Base-by-base conservation (phyloP, 2,888 invertebrate species). In the Crematogaster levior region DNA sequence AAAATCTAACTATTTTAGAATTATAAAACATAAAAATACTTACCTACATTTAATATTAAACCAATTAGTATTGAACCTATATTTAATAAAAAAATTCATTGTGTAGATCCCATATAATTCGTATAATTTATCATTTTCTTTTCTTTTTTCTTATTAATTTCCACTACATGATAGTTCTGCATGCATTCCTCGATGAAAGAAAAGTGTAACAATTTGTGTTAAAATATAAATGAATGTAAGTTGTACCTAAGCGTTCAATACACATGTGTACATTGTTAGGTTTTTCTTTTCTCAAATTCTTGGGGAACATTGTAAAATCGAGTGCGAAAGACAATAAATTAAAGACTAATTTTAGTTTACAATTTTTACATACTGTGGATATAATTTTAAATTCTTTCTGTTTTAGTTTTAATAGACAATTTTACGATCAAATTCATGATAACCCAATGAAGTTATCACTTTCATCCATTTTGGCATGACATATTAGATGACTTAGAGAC, bases 151-250 rank as follows among this genome's bases (percentile, higher is more conserved):
- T 65, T 3, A 6, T n/a, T n/a, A 65, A 65, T 65, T 65, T 65
- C 18, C 27, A 4, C 24, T 24, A 65, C 18, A 6, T 18, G 5
- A 24, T 65, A 43, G 3, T 18, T 63, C 15, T 15, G n/a, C 9
- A n/a, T 34, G 34, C 24, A 24, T 27, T 12, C 53, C 56, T 40
- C 24, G 24, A 24, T 9, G 0, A 51, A 34, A 48, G 68, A 34
- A 68, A 48, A 68, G 34, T 48, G n/a, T n/a, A n/a, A 68, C 37
- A 24, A 37, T 53, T 24, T 56, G 15, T 9, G 15, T 53, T 72
- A 24, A 72, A 56, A 40, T 72, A 56, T 70, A 37, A 53, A 70
- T 72, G 72, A 56, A 40, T 27, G 70, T 24, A 56, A 53, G 24
- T n/a, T 24, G 30, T 5, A 60, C 4, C n/a, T 30, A 60, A 30